Evolutionary conservation across 1,140 invertebrate genomes (phyloP), one percentile per base, ranked within the genome.

Genomic region (Heliconius hewitsoni): DNA sequence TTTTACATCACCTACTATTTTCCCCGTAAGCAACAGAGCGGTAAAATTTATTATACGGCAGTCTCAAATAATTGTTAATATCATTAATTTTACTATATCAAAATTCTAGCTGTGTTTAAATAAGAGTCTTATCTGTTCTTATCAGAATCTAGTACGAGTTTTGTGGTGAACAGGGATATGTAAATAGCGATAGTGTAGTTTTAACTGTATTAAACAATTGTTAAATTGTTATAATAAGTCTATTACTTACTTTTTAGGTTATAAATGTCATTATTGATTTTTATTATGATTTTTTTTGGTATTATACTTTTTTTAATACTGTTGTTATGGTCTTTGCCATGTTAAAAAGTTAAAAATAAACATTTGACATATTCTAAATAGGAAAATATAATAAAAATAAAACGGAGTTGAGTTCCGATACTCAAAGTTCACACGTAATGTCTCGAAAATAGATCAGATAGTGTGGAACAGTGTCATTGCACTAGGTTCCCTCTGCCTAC

Each of bases 21-120:
- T 86, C 84, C 86, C 83, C 85, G 84, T 82, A 86, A 84, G 86
- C 89, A 90, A 86, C 87, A 82, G 84, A 90, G 88, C 88, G 86
- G 82, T 86, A 87, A 79, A 77, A n/a, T 81, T 37, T 74, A 70
- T 81, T 42, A 75, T 50, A 18, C 84, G 78, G 78, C 86, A 82
- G 82, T 85, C 84, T 89, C 77, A 79, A 81, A 82, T 82, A 85
- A 77, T 83, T 74, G 34, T 30, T 27, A 66, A 66, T 66, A 30
- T 30, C 27, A 23, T 73, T 23, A 6, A 23, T 71, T 75, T 30
- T 23, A 27, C 30, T 27, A 30, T 30, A 27, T 66, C 6, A 75
- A 72, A 79, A 60, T 60, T 72, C 60, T 30, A 30, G 9, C 27
- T 30, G 27, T 6, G 60, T 60, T 60, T 60, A 23, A 60, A 60